Conservation (phyloP, 2,113 vertebrate species). For the Corynorhinus townsendii region DNA sequence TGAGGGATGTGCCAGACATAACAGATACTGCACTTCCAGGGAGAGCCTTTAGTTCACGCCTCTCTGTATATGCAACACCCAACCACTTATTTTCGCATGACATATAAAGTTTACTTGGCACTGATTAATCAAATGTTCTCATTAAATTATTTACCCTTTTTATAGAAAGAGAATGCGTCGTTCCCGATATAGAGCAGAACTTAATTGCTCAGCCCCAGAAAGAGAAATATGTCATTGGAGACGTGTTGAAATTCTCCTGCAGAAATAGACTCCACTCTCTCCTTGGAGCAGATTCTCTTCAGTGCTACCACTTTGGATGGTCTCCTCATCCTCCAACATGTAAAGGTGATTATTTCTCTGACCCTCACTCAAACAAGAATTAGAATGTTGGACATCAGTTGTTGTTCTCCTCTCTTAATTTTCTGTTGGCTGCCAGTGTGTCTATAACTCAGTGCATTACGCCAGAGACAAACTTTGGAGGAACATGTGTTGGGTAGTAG, state of each 20-base stretch:
- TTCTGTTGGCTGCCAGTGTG: not conserved
- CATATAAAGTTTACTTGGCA: not conserved
- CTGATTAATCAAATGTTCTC: not conserved
- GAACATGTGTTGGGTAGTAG: not conserved
- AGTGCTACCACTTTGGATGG: conserved; percentile 84
- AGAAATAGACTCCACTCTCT: not conserved
- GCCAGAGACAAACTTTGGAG: too few relatives aligned
- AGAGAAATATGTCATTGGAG: conserved; percentile 18
- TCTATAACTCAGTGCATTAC: not conserved
- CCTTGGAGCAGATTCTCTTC: conserved; percentile 74
- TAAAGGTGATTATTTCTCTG: conserved; percentile 71
- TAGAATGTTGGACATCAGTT: not conserved
- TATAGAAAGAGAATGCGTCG: conserved; percentile 69
- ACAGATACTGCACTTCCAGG: not conserved
- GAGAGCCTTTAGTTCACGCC: not conserved
- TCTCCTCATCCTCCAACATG: conserved; percentile 75
- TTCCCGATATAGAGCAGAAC: accelerated
- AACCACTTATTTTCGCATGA: not conserved
- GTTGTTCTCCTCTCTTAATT: not conserved
- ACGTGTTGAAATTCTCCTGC: conserved; percentile 76
- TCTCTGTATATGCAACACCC: not conserved
- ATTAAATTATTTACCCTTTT: conserved; percentile 17
- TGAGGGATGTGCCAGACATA: not conserved
- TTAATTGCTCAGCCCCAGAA: not conserved
- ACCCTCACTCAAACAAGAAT: not conserved